Percentiles rank a stretch among this genome's conserved stretches.
Evolutionary conservation across 2,888 invertebrate species (phyloP).

Genomic region (Choristoneura rosaceana): DNA sequence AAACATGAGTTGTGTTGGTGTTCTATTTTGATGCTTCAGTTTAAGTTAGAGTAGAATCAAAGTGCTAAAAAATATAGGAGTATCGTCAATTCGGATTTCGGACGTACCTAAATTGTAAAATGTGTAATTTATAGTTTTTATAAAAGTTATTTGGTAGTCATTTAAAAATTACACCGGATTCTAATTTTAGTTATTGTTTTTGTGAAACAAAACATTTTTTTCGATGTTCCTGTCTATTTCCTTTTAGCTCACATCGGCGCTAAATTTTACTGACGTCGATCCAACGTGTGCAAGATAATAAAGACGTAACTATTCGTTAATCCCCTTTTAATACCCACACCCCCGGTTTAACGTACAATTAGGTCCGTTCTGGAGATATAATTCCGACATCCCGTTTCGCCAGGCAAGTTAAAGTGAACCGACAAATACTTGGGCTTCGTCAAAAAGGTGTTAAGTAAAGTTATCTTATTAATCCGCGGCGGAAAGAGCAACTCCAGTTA

Average conservation of each 20-base stretch:
- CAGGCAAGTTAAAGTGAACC: conserved; percentile 15
- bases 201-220: no score
- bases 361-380: conserved; percentile 10
- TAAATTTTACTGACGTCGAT: background rate
- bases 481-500: conserved; percentile 29
- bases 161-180: no score
- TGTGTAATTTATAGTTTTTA: no score
- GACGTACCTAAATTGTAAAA: no score
- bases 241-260: background rate
- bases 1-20: no score
- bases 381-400: conserved; percentile 5
- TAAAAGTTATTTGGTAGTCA: no score
- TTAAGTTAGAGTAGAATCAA: no score
- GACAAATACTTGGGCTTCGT: conserved; percentile 25
- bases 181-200: no score
- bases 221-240: no score
- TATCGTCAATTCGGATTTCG: no score
- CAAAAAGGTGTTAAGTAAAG: conserved; percentile 37
- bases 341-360: conserved; percentile 16
- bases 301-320: background rate
- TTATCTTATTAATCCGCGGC: conserved; percentile 37
- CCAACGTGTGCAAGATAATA: background rate
- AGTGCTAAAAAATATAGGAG: no score
- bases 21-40: no score
- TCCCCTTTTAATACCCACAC: conserved; percentile 1